Base-by-base conservation (phyloP, 2,113 vertebrate species). In the Zosterops japonicus region DNA sequence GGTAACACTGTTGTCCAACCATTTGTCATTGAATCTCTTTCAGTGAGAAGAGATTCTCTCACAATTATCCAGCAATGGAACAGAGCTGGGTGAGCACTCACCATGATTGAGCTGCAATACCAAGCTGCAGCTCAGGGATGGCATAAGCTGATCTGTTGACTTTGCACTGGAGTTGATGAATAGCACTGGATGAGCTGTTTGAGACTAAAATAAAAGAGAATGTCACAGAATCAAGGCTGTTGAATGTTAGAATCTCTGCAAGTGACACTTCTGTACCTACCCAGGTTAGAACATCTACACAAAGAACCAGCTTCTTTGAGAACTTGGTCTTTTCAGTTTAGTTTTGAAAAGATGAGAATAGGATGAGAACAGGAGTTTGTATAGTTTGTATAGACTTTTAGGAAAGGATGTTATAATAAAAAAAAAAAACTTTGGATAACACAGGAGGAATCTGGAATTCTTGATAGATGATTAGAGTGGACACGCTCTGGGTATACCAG, bases 371-470 rank as follows among this genome's bases (percentile, higher is more conserved):
- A 88, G 70, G 84, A 87, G 53, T 90, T 39, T 39, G 36, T 39
- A 39, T 67, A 70, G 13, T 67, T 90, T 77, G 35, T 78, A 46
- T 21, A 72, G 9, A 5, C 42, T 65, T 94, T 77, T 72, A 27
- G 25, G 46, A 65, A 94, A 83, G 12, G 11, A 61, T 85, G 71
- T 41, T 77, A 60, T 77, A 72, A 44, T 49, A 47, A 82, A 88
- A 67, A 69, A 56, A 83, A 65, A 84, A 41, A 29, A 52, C n/a
- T 77, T 90, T 83, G 68, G 50, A 70, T 70, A 86, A 67, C 67
- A 67, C 36, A 14, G 55, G 57, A 88, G 35, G 25, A 90, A 90
- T 90, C 72, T 89, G 86, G 80, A 89, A 93, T 85, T 83, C 79
- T 72, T 78, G 67, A 31, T 11, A 81, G 71, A 78, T 70, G 1